These are phyloP conservation scores for Tetramorium simillimum DNA, from an alignment of 1,140 invertebrate species.

Conservation along the genomic window DNA sequence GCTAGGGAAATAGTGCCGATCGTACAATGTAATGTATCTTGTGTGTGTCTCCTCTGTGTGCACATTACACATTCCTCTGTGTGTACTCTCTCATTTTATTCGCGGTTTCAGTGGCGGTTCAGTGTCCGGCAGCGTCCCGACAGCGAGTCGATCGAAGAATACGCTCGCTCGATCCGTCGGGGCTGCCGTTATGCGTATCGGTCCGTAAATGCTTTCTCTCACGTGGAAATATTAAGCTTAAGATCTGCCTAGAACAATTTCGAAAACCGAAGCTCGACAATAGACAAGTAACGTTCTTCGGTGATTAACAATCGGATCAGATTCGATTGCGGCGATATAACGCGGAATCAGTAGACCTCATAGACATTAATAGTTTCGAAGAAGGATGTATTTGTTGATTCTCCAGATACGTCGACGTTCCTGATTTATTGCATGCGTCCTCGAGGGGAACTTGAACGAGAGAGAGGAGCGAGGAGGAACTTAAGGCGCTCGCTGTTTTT, in stretches of 20 bases:
- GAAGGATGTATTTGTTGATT: background rate
- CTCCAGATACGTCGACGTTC: conserved; percentile 31
- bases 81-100: conserved; percentile 6
- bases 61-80: conserved; percentile 14
- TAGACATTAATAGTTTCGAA: background rate
- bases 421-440: conserved; percentile 48
- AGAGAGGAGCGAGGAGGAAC: background rate
- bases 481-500: background rate
- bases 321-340: background rate
- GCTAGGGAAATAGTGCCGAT: conserved; percentile 58
- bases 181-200: background rate
- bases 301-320: background rate
- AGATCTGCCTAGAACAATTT: conserved; percentile 34
- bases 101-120: background rate
- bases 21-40: conserved; percentile 32
- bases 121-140: background rate
- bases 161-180: background rate
- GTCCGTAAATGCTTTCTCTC: background rate
- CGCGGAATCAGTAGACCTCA: background rate
- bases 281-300: conserved; percentile 20
- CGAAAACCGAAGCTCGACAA: conserved; percentile 16
- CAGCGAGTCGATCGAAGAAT: background rate
- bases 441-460: background rate
- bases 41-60: conserved; percentile 4
- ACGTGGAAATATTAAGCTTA: conserved; percentile 8